Percentiles rank a stretch among this genome's conserved stretches.
phyloP scores from a whole-genome alignment of 2,113 vertebrate genomes.

The Syrrhaptes paradoxus region DNA sequence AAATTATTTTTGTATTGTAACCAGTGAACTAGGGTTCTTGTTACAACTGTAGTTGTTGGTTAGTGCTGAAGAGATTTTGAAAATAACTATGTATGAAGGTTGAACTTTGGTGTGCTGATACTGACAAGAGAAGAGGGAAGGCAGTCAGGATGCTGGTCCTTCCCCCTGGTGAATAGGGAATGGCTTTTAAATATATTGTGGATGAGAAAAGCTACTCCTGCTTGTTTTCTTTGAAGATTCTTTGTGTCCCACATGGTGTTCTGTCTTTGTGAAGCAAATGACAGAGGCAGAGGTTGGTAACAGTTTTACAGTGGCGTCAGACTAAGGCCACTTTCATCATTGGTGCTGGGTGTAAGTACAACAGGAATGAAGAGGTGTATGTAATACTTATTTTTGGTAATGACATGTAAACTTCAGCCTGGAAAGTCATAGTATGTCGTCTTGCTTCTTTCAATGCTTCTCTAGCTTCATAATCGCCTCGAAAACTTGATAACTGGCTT shows the following conservation, averaged over 20 bases:
- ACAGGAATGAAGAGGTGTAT: background rate
- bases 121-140: background rate
- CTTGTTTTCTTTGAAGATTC: background rate
- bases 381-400: background rate
- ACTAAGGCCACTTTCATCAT: background rate
- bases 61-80: background rate
- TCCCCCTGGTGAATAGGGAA: background rate
- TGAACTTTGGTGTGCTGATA: background rate
- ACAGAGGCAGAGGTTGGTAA: background rate
- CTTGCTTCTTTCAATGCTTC: background rate
- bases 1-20: background rate
- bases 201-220: background rate
- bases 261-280: background rate
- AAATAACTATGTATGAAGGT: background rate
- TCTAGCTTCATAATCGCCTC: slow-evolving; percentile 79
- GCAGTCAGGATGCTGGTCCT: background rate
- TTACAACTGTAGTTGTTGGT: background rate
- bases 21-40: background rate
- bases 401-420: background rate
- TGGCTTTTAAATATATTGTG: background rate
- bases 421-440: background rate
- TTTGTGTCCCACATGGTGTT: background rate
- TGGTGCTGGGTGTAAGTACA: background rate
- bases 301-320: background rate
- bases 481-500: slow-evolving; percentile 85